Base-by-base conservation (phyloP, 2,113 vertebrate species). In the Anser cygnoides region DNA sequence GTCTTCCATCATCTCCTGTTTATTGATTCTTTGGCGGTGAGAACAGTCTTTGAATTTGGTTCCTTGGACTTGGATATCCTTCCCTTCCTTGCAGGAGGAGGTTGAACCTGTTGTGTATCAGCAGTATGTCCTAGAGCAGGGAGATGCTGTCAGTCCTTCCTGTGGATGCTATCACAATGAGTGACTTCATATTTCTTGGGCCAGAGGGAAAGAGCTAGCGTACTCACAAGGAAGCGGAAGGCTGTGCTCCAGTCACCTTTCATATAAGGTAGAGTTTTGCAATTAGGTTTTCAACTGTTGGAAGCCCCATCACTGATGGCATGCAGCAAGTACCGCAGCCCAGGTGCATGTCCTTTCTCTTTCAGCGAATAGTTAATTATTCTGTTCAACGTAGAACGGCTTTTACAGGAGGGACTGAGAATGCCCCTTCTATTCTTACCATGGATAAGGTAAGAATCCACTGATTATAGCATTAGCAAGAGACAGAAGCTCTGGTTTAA, bases 281-380 rank as follows among this genome's bases (percentile, higher is more conserved):
- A 29, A 2, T 58, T n/a, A 15, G 23, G 8, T 39, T 35, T 18
- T 52, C 0, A 0, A 23, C 22, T 52, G 50, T 12, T 78, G 12
- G 41, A 62, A 75, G 20, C 25, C 44, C 12, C 26, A 16, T 62
- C 22, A 3, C n/a, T 13, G 22, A 13, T 49, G n/a, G n/a, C 1
- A 0, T 75, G 17, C 37, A 57, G 35, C 43, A 71, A 43, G 33
- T 62, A 12, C 28, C 7, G 25, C 19, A 44, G n/a, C 13, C 28
- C 50, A 22, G 7, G 3, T 55, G 9, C 52, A 6, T 46, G 68
- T 31, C 25, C 11, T 77, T 28, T 49, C 14, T 29, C 7, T 90
- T 67, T 15, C 28, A 22, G 25, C 66, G 52, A 66, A 33, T 23
- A 35, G 72, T 79, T 86, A 59, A 41, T 46, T 54, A 19, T 14